Evolutionary conservation across 2,888 invertebrate species (phyloP), one percentile per base, ranked within the genome.

Genomic region (Drosophila rubida): DNA sequence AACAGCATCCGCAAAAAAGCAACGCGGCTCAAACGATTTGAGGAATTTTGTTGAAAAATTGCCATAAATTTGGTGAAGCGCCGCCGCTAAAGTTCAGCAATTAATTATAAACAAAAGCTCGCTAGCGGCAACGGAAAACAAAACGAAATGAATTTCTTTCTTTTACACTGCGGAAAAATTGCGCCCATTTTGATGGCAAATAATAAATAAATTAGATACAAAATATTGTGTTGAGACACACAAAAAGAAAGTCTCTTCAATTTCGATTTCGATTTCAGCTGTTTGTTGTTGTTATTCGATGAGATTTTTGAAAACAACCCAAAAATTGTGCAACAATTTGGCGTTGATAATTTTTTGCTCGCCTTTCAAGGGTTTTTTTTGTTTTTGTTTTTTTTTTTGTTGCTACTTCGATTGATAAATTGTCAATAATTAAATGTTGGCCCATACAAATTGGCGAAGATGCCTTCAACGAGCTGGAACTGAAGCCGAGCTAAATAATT

Each of bases 401-500:
- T n/a, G 4, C 25, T 25, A 0, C 3, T 13, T 25, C 51, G 23
- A 16, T 61, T 75, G 78, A 78, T 78, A 66, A 69, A 76, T 78
- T 69, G 74, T 78, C 59, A 60, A 60, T 76, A 76, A 78, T 76
- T 73, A 76, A 73, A 76, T 57, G 68, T 75, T 75, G 75, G 60
- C 39, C 44, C 75, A 75, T 58, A 55, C 55, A 64, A 57, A 42
- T 46, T 9, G 51, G 35, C 25, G 68, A 77, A 72, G 77, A 64
- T 60, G 63, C 42, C 48, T 11, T 16, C 39, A 44, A 48, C 14
- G 22, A 32, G 35, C 35, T 37, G 30, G 30, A 30, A 25, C 25
- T 25, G 25, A 25, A 25, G 53, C 7, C 14, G 46, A 55, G 53
- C 44, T 27, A 48, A 39, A 45, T 44, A 53, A 37, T 37, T 37